These are phyloP conservation scores for Choristoneura rosaceana DNA, from an alignment of 2,888 invertebrate species.

Conservation along the genomic window DNA sequence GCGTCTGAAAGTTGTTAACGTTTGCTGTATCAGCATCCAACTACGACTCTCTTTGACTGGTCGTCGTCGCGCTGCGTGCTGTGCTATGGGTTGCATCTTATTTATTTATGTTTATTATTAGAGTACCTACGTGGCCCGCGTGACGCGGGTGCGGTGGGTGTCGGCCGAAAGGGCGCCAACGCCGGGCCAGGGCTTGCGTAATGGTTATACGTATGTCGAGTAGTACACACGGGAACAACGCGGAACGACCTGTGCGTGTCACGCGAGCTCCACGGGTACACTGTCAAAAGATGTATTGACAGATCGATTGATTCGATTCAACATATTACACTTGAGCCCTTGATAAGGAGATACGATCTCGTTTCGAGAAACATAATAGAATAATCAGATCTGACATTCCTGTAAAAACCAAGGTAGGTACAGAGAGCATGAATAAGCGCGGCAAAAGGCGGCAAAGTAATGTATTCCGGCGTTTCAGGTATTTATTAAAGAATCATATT, in stretches of 20 bases:
- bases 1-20: not conserved
- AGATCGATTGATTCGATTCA: slow-evolving; percentile 24
- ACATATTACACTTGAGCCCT: slow-evolving; percentile 16
- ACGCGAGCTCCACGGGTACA: slow-evolving; percentile 15
- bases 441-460: not conserved
- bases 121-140: slow-evolving; percentile 47
- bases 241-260: slow-evolving; percentile 54
- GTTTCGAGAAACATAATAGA: slow-evolving; percentile 1
- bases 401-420: slow-evolving; percentile 11
- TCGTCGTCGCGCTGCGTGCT: slow-evolving; percentile 15
- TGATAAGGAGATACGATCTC: slow-evolving; percentile 22
- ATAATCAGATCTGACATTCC: not conserved
- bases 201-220: slow-evolving; percentile 45
- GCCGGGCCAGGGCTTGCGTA: slow-evolving; percentile 60
- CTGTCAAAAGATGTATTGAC: slow-evolving; percentile 30
- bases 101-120: slow-evolving; percentile 40
- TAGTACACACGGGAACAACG: slow-evolving; percentile 67
- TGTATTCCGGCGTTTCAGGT: slow-evolving; percentile 1
- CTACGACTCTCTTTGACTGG: slow-evolving; percentile 29
- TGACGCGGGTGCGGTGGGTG: slow-evolving; percentile 59
- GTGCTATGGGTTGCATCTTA: slow-evolving; percentile 25
- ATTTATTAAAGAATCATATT: slow-evolving; percentile 7
- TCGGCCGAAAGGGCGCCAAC: slow-evolving; percentile 64
- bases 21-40: slow-evolving; percentile 11
- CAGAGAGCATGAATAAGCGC: not conserved